Percentiles rank a stretch among this genome's conserved stretches.
Conservation (phyloP, 2,888 invertebrate species). For the Drosophila stalkeri region DNA sequence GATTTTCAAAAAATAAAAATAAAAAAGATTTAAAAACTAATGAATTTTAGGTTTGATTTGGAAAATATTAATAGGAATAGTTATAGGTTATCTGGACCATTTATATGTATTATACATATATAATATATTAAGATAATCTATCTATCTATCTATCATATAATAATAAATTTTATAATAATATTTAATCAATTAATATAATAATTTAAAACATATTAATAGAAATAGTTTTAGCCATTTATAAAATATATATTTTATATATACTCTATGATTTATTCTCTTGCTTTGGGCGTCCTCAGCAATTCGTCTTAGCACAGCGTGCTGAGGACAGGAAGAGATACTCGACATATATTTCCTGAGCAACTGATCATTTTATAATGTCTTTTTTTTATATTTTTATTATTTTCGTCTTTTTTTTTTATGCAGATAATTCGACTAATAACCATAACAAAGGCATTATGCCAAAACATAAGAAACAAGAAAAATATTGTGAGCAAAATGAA, state of each 20-base stretch:
- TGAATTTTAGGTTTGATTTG: background rate
- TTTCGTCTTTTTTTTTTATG: slow-evolving; percentile 16
- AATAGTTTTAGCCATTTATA: no score
- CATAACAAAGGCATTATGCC: slow-evolving; percentile 47
- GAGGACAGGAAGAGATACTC: slow-evolving; percentile 36
- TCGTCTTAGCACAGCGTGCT: background rate
- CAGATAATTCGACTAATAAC: slow-evolving; percentile 38
- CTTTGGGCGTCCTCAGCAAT: background rate
- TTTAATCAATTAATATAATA: no score
- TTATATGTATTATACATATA: no score
- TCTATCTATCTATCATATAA: no score
- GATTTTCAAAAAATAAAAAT: no score
- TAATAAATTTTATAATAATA: no score
- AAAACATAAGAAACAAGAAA: slow-evolving; percentile 20
- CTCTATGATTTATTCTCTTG: background rate
- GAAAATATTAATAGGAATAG: background rate
- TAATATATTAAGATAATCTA: no score
- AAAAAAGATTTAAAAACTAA: no score
- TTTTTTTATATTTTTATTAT: background rate
- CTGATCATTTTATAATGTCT: slow-evolving; percentile 10
- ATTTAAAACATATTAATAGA: no score
- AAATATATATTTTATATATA: background rate
- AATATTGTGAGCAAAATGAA: slow-evolving; percentile 21
- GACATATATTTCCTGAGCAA: slow-evolving; percentile 30
- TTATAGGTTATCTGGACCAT: no score